Evolutionary conservation across 1,140 invertebrate species (phyloP), one percentile per base, ranked within the genome.

Genomic region (Hylaeus volcanicus): DNA sequence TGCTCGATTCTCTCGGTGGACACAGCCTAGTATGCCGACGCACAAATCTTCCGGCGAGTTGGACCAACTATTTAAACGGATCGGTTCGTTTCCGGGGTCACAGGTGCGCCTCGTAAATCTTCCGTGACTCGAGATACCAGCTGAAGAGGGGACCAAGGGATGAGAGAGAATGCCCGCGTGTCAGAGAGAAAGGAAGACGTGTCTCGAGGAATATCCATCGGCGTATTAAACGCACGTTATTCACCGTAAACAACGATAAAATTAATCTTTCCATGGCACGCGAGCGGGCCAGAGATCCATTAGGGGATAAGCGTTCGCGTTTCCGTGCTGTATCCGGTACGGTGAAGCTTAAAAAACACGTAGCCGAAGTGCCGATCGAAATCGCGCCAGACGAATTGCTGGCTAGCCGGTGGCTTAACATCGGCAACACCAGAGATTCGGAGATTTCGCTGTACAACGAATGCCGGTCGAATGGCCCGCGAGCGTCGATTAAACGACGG

Each of bases 61-160:
- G 76, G 5, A 75, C 37, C 83, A 63, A 85, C 71, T 84, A 84
- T 83, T 85, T 85, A 84, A 85, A 79, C 81, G 74, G 48, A 51
- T 58, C 37, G 75, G 63, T 79, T 71, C 71, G 75, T 83, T 83
- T 65, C 66, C 56, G 60, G 73, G 83, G 64, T 85, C 81, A 85
- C 15, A 39, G 60, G 70, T 66, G 60, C 41, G 39, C 64, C 83
- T 84, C 81, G 83, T 83, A 84, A 84, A 84, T 84, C 74, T 68
- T 64, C 56, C 51, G 26, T 53, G 14, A 4, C 39, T 53, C 9
- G 60, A 53, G 73, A 65, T 53, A 65, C 2, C 58, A 39, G 37
- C 0, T 48, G 66, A 56, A 58, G 64, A 60, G 8, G 45, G n/a
- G 64, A 53, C n/a, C 15, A 11, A 15, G 9, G 26, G 45, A 1